Evolutionary conservation across 1,140 invertebrate genomes (phyloP).

Genomic region (Reticulitermes speratus): DNA sequence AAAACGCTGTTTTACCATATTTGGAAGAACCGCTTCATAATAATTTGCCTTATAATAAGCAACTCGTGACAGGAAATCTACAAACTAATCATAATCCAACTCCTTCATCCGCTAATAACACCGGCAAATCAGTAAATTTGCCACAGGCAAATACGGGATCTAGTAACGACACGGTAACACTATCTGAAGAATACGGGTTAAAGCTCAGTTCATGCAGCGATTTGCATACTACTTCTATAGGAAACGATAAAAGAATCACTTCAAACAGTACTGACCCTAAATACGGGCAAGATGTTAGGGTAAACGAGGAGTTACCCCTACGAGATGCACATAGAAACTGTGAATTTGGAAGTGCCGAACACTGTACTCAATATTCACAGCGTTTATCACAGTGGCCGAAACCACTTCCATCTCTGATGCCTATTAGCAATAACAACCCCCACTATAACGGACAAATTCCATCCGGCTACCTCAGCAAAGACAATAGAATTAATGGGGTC

Average conservation of each 20-base stretch:
- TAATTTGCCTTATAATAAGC: background rate
- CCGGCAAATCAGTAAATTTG: background rate
- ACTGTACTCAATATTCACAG: background rate
- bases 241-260: background rate
- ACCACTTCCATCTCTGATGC: background rate
- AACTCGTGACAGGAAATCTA: background rate
- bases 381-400: slow-evolving; percentile 8
- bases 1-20: background rate
- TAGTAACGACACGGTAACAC: background rate
- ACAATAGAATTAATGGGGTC: background rate
- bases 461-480: background rate
- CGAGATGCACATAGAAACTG: background rate
- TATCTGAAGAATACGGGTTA: background rate
- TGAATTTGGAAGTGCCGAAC: background rate
- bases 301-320: background rate
- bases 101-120: background rate
- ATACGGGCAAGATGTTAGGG: background rate
- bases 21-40: background rate
- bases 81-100: background rate
- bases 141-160: background rate
- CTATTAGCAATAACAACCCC: background rate
- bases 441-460: background rate
- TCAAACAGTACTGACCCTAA: background rate
- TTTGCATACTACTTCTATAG: background rate
- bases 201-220: background rate